These are phyloP conservation scores for Cyanoliseus patagonus DNA, from an alignment of 2,113 vertebrate genomes.

Conservation along the genomic window DNA sequence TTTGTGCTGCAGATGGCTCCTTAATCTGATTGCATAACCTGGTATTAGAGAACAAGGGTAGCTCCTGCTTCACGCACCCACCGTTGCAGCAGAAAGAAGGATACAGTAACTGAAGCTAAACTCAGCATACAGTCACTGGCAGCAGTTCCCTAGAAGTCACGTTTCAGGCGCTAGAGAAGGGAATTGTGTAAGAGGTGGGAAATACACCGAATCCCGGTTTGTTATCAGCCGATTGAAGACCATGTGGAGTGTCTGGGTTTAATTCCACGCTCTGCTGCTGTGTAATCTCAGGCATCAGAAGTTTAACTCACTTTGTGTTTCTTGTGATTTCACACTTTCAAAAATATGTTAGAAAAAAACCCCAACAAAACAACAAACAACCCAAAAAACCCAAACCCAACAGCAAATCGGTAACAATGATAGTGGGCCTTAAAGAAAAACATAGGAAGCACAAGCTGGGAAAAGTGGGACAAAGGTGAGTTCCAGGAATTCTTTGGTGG, in stretches of 20 bases:
- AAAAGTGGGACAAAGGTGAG: not conserved
- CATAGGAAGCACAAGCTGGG: not conserved
- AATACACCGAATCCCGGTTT: not conserved
- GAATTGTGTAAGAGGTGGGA: not conserved
- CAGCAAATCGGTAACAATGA: not conserved
- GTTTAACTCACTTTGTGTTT: not conserved
- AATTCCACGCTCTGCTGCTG: fast-evolving
- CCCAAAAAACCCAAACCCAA: not conserved
- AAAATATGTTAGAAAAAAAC: not conserved
- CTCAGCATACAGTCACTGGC: not conserved
- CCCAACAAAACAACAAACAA: not conserved
- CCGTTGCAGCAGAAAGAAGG: not conserved
- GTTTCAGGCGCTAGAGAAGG: not conserved
- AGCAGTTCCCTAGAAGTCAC: not conserved
- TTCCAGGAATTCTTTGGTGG: slow-evolving; percentile 29
- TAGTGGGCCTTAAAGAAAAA: not conserved
- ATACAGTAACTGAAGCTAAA: not conserved
- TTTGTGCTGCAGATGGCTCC: slow-evolving; percentile 46
- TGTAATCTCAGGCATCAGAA: not conserved
- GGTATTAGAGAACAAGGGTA: not conserved
- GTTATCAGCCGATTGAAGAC: not conserved
- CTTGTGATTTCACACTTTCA: not conserved
- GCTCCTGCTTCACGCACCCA: not conserved
- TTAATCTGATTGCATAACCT: slow-evolving; percentile 48
- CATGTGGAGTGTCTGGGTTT: not conserved